phyloP scores from a whole-genome alignment of 2,888 invertebrate genomes.

The Cylindroiulus punctatus region DNA sequence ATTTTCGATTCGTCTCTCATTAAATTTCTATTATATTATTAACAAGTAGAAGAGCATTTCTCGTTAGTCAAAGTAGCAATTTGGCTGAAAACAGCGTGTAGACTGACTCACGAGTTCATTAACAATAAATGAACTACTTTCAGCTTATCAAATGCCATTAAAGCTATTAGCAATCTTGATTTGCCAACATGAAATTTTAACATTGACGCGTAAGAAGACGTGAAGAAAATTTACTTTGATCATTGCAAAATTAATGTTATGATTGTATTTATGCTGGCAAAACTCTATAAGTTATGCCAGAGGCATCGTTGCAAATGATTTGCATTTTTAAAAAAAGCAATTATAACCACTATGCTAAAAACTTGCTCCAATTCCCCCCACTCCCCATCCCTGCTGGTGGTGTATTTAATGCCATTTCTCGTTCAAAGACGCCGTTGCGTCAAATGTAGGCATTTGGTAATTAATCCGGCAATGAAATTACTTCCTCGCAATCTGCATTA shows the following conservation, averaged over 20 bases:
- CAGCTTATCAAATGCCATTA: constrained; percentile 46
- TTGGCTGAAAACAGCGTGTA: constrained; percentile 20
- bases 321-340: constrained; percentile 44
- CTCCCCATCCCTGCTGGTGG: not conserved
- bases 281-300: constrained; percentile 25
- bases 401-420: constrained; percentile 47
- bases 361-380: not conserved
- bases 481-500: constrained; percentile 35
- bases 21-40: constrained; percentile 51
- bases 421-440: constrained; percentile 52
- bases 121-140: constrained; percentile 50
- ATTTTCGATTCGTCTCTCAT: constrained; percentile 46
- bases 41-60: constrained; percentile 27
- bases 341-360: constrained; percentile 37
- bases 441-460: constrained; percentile 33
- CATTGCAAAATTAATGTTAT: constrained; percentile 45
- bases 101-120: constrained; percentile 43
- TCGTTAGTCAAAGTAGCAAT: constrained; percentile 43
- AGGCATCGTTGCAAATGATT: constrained; percentile 49
- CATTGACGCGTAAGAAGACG: constrained; percentile 39
- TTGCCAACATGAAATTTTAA: constrained; percentile 51
- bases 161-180: constrained; percentile 48
- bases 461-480: constrained; percentile 53
- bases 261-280: constrained; percentile 35
- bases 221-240: constrained; percentile 49